Percentiles rank a stretch among this genome's conserved stretches.
Evolutionary conservation across 30 jellyfish, hydroid and myxozoan species (phyloP).

Genomic region (Hydractinia symbiolongicarpus): DNA sequence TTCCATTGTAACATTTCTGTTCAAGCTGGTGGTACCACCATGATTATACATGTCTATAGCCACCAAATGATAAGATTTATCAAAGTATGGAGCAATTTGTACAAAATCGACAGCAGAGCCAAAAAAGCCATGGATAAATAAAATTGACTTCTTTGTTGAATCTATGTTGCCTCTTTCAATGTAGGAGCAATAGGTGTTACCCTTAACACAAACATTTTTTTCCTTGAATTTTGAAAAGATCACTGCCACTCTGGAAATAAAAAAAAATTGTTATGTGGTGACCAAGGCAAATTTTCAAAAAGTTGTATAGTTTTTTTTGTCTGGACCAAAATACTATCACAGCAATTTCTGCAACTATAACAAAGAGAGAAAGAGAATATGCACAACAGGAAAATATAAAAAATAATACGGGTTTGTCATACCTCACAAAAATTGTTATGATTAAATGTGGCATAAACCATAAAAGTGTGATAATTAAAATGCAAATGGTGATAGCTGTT

Average conservation of each 20-base stretch:
- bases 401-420: not conserved
- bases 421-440: not conserved
- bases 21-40: conserved; percentile 13
- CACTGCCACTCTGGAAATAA: not conserved
- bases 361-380: too few species aligned
- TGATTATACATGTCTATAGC: conserved; percentile 27
- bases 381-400: too few species aligned
- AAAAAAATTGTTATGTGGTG: not conserved
- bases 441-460: not conserved
- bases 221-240: not conserved
- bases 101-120: conserved; percentile 12
- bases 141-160: not conserved
- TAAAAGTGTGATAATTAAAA: too few species aligned
- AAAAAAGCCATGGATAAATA: conserved; percentile 22
- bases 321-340: too few species aligned
- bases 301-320: too few species aligned
- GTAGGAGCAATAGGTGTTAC: conserved; percentile 9
- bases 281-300: too few species aligned
- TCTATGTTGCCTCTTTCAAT: conserved; percentile 23
- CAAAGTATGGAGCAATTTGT: conserved; percentile 6
- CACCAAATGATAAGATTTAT: conserved; percentile 18
- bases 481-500: too few species aligned
- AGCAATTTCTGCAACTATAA: too few species aligned
- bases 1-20: not conserved
- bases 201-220: not conserved